phyloP scores from a whole-genome alignment of 2,888 invertebrate genomes.

The Hymenopus coronatus region DNA sequence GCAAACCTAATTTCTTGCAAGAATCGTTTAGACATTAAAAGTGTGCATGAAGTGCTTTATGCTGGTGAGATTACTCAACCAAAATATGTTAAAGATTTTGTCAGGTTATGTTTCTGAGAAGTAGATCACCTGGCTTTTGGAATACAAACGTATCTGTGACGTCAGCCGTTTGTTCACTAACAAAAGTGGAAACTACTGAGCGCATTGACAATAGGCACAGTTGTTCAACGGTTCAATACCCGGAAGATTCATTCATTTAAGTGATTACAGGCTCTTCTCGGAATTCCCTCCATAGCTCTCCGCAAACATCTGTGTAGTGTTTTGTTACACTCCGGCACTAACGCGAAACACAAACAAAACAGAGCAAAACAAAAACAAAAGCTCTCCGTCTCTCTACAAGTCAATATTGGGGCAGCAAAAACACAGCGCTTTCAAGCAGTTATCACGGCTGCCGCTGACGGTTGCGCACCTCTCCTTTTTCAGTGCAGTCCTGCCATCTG shows the following conservation, averaged over 20 bases:
- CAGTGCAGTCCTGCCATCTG: neutral
- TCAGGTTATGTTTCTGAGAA: no score
- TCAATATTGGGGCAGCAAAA: neutral
- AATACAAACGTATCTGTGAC: no score
- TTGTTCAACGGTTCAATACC: neutral
- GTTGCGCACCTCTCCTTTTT: neutral
- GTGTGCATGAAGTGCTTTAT: no score
- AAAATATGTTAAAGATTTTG: no score
- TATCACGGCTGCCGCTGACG: neutral
- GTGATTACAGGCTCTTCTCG: neutral
- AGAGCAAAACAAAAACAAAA: neutral
- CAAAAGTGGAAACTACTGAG: no score
- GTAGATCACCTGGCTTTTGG: no score
- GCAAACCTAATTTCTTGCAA: no score
- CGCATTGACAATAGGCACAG: no score
- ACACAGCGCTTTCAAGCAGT: neutral
- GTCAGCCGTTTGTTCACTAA: no score
- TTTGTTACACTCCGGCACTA: neutral
- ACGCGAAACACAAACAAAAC: neutral
- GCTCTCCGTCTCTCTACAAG: neutral
- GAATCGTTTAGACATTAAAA: no score
- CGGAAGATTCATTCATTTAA: neutral
- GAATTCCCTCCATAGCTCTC: neutral
- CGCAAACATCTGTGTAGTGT: neutral
- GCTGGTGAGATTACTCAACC: no score